Evolutionary conservation across 2,888 invertebrate species (phyloP).

Genomic region (Ectemnius continuus): DNA sequence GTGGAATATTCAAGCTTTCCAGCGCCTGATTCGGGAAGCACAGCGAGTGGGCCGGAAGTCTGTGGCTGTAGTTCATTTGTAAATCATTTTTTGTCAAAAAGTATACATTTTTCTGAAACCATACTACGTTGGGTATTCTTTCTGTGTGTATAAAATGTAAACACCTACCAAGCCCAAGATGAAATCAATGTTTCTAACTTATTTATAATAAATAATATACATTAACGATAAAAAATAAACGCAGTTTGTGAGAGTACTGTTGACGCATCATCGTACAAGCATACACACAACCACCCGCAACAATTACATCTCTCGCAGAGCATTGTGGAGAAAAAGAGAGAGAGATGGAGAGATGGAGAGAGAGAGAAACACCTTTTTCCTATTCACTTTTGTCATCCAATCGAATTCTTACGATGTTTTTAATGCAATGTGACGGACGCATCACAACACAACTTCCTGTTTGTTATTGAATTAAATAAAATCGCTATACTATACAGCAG

Average conservation of each 20-base stretch:
- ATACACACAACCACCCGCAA: conserved; percentile 33
- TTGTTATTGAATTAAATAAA: too few relatives aligned
- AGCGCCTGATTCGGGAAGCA: conserved; percentile 41
- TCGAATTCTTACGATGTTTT: too few relatives aligned
- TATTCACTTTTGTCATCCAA: too few relatives aligned
- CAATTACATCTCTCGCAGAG: background rate
- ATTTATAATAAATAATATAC: conserved; percentile 78
- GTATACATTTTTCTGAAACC: conserved; percentile 79
- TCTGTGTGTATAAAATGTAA: conserved; percentile 78
- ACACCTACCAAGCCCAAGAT: conserved; percentile 75
- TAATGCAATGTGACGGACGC: too few relatives aligned
- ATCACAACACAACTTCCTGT: too few relatives aligned
- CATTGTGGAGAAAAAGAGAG: too few relatives aligned
- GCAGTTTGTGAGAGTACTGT: conserved; percentile 70
- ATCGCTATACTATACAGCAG: too few relatives aligned
- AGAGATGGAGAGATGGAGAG: too few relatives aligned
- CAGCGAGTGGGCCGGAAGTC: conserved; percentile 66
- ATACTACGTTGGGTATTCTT: conserved; percentile 75
- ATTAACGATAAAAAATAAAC: conserved; percentile 76
- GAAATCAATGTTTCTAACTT: conserved; percentile 77
- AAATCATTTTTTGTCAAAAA: conserved; percentile 80
- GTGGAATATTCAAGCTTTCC: conserved; percentile 46
- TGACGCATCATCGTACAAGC: conserved; percentile 40
- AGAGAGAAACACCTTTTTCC: too few relatives aligned
- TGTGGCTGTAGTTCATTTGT: conserved; percentile 80